A percentile compares a stretch with the other conserved stretches of the same genome.
Evolutionary conservation across 2,888 invertebrate species (phyloP).

Genomic region (Cerastis rubricosa): DNA sequence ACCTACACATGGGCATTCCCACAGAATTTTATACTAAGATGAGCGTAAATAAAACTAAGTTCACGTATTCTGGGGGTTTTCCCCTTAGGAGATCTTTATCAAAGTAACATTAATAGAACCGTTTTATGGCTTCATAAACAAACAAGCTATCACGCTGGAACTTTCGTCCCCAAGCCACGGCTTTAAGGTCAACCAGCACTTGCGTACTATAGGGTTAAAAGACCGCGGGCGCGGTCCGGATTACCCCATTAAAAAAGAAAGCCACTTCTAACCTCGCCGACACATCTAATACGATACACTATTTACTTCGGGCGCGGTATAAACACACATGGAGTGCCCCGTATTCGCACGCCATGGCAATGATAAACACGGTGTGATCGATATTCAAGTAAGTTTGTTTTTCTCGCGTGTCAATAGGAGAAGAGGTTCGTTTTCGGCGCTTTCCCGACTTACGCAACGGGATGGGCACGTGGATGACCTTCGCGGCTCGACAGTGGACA

Average conservation of each 20-base stretch:
- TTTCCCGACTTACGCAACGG: conserved; percentile 86
- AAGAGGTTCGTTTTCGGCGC: conserved; percentile 78
- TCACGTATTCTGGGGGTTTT: conserved; percentile 62
- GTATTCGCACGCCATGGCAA: conserved; percentile 73
- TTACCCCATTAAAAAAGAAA: conserved; percentile 80
- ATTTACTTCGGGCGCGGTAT: conserved; percentile 74
- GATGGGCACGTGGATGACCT: conserved; percentile 79
- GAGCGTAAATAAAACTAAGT: conserved; percentile 65
- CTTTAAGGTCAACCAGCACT: conserved; percentile 87
- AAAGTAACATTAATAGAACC: conserved; percentile 62
- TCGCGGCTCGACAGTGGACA: conserved; percentile 65
- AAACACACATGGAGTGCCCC: conserved; percentile 72
- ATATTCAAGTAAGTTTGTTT: conserved; percentile 83
- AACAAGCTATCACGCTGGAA: conserved; percentile 74
- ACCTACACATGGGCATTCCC: conserved; percentile 65
- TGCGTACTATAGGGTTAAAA: conserved; percentile 81
- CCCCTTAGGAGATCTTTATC: conserved; percentile 47
- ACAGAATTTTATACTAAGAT: conserved; percentile 52
- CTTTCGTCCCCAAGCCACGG: conserved; percentile 70
- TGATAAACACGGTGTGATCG: conserved; percentile 85
- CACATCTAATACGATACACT: conserved; percentile 69
- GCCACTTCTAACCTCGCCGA: conserved; percentile 77
- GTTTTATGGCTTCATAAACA: conserved; percentile 79
- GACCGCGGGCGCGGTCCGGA: conserved; percentile 85
- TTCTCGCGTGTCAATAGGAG: conserved; percentile 86